Evolutionary conservation across 1,140 invertebrate species (phyloP).

Genomic region (Drosophila tani): DNA sequence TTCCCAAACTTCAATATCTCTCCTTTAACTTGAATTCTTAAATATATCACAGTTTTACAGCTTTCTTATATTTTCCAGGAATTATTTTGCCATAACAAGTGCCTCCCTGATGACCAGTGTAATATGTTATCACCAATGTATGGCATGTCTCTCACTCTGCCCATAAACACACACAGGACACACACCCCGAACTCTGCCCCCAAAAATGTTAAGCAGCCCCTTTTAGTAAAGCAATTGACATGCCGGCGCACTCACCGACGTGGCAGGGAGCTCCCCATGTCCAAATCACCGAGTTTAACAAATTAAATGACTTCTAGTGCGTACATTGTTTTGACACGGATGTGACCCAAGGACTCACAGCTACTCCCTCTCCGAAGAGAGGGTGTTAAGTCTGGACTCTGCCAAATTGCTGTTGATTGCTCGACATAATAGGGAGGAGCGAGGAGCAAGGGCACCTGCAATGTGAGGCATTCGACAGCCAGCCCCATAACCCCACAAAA

Average conservation of each 20-base stretch:
- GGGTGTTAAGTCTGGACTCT: constrained; percentile 62
- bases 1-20: no score
- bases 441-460: constrained; percentile 45
- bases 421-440: constrained; percentile 17
- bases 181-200: no score
- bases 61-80: no score
- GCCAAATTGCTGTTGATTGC: constrained; percentile 84
- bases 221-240: constrained; percentile 43
- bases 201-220: constrained; percentile 4
- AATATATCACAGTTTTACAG: no score
- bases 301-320: constrained; percentile 85
- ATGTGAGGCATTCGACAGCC: constrained; percentile 50
- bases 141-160: constrained; percentile 2
- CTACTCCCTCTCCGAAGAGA: not conserved
- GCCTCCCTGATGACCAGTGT: constrained; percentile 17
- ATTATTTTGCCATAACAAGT: no score
- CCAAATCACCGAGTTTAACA: constrained; percentile 83
- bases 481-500: not conserved
- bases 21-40: no score
- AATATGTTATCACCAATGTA: constrained; percentile 36
- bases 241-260: constrained; percentile 4
- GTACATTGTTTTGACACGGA: constrained; percentile 84
- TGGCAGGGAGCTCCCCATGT: constrained; percentile 22
- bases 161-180: no score
- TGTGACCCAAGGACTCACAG: constrained; percentile 50